Evolutionary conservation across 2,888 invertebrate species (phyloP).

Genomic region (Parnassius glacialis): DNA sequence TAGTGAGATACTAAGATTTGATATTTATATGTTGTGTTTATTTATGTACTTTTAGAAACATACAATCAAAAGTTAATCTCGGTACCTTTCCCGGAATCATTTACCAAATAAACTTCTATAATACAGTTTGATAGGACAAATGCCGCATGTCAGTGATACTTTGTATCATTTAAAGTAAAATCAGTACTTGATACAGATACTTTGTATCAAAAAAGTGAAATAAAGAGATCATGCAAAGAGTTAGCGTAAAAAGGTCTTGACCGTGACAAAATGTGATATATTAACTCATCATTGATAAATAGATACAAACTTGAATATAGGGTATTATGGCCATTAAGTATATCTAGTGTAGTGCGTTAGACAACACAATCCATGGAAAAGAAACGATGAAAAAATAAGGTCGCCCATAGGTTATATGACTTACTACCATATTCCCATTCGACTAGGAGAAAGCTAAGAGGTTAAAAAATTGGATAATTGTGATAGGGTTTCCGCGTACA

Average conservation of each 20-base stretch:
- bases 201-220: neutral
- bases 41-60: too few species aligned
- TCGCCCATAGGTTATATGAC: constrained; percentile 20
- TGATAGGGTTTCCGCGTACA: constrained; percentile 9
- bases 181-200: too few species aligned
- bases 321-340: constrained; percentile 6
- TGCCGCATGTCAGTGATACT: neutral
- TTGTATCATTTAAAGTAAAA: neutral
- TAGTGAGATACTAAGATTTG: too few species aligned
- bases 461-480: constrained; percentile 4
- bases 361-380: constrained; percentile 77
- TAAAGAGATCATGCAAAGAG: constrained; percentile 8
- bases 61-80: too few species aligned
- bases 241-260: neutral
- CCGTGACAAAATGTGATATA: neutral
- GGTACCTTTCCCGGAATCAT: too few species aligned
- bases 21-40: too few species aligned
- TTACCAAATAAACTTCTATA: too few species aligned
- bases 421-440: constrained; percentile 21
- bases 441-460: constrained; percentile 25
- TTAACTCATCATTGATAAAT: neutral
- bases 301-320: constrained; percentile 6
- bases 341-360: constrained; percentile 25
- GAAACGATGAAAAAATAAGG: constrained; percentile 47
- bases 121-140: neutral